phyloP scores from a whole-genome alignment of 2,888 invertebrate genomes.

The Limnephilus lunatus region DNA sequence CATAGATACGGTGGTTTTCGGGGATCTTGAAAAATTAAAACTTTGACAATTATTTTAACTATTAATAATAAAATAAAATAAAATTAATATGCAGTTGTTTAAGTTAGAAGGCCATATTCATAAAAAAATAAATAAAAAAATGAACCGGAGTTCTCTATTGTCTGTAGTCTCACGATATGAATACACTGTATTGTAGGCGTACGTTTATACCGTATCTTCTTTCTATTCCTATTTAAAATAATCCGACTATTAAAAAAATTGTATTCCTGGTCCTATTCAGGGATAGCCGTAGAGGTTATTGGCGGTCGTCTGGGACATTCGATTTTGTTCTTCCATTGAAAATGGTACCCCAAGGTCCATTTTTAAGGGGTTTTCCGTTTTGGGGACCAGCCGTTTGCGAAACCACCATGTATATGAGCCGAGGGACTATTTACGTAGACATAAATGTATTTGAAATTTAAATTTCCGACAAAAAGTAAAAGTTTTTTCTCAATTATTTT shows the following conservation, averaged over 20 bases:
- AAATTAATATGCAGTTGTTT: no score
- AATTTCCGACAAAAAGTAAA: background rate
- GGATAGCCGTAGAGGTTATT: conserved; percentile 37
- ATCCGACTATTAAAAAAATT: background rate
- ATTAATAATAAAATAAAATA: no score
- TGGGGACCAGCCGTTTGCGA: conserved; percentile 4
- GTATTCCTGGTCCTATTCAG: background rate
- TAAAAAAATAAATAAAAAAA: no score
- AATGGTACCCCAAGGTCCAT: conserved; percentile 41
- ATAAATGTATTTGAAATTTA: background rate
- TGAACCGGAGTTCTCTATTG: background rate
- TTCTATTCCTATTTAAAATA: background rate
- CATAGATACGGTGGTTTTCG: no score
- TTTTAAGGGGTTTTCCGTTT: conserved; percentile 34
- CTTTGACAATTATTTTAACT: no score
- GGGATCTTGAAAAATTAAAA: no score
- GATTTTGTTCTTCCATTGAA: conserved; percentile 13
- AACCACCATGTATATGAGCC: background rate
- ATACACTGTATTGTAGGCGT: background rate
- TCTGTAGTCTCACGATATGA: background rate
- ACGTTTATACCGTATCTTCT: background rate
- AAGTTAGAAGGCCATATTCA: no score
- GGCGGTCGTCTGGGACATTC: conserved; percentile 41
- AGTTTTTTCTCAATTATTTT: background rate
- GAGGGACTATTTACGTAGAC: background rate